Base-by-base conservation (phyloP, 2,113 vertebrate species). In the Pheucticus melanocephalus region DNA sequence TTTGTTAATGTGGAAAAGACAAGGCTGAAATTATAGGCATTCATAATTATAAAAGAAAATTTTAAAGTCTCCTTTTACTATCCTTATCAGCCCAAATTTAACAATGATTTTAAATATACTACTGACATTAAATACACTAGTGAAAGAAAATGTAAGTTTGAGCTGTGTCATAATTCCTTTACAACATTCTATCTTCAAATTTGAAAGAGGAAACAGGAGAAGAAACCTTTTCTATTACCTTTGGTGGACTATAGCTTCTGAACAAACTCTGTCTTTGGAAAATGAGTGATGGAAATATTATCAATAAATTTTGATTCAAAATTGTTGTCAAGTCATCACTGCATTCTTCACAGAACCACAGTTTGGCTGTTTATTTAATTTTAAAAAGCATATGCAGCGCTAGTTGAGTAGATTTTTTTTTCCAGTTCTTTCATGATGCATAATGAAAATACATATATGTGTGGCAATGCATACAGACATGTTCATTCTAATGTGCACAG, bases 341-440 rank as follows among this genome's bases (percentile, higher is more conserved):
- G 18, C 12, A 14, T 59, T 88, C 48, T n/a, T 31, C 50, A 35
- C 33, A 53, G 60, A 81, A 39, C 11, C 31, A 57, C 18, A 76
- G 0, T 60, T 65, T 57, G 31, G 3, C 39, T 81, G 18, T 70
- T 70, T 42, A 27, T 69, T 80, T 80, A 18, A 22, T 66, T 88
- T 8, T 31, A 77, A 73, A 61, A 25, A 45, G 4, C 0, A 1
- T 44, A 12, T 15, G 3, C 7, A 54, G 16, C 3, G 25, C 4
- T 42, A 66, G 20, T 4, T 81, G n/a, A 84, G 30, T 27, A 78
- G 15, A 9, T 59, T 57, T 83, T 82, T 83, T 82, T 82, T 88
- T 48, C 31, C 33, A 20, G 7, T 70, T 88, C 31, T 84, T 79
- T 72, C 42, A n/a, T 44, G 25, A 35, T 57, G 6, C 6, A 2